Conservation (phyloP, 1,140 invertebrate species). For the Saccostrea cuccullata region DNA sequence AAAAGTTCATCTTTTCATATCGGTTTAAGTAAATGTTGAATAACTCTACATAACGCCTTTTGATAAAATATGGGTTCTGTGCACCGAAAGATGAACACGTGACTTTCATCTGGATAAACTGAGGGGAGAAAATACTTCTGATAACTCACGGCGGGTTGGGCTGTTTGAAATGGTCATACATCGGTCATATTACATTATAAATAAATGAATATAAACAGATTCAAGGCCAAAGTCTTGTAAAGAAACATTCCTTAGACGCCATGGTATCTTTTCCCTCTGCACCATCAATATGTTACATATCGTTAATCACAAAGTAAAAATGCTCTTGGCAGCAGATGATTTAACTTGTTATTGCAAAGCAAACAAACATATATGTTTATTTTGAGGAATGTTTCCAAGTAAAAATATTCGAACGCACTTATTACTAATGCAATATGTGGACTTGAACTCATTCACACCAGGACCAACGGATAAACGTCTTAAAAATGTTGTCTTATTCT, state of each 20-base stretch:
- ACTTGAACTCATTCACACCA: no score
- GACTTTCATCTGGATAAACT: slow-evolving; percentile 35
- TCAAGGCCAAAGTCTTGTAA: slow-evolving; percentile 3
- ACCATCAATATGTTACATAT: slow-evolving; percentile 4
- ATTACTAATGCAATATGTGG: not conserved
- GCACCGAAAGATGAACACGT: not conserved
- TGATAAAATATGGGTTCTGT: slow-evolving; percentile 30
- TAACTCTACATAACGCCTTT: slow-evolving; percentile 39
- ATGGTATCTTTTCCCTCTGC: not conserved
- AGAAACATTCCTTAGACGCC: slow-evolving; percentile 10
- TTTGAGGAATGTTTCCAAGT: slow-evolving; percentile 7
- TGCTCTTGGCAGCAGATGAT: slow-evolving; percentile 3
- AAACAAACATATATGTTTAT: slow-evolving; percentile 36
- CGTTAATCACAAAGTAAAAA: not conserved
- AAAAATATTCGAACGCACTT: slow-evolving; percentile 18
- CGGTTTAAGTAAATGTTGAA: slow-evolving; percentile 40
- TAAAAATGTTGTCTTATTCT: no score
- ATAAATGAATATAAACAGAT: slow-evolving; percentile 39
- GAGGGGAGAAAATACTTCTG: not conserved
- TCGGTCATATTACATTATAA: slow-evolving; percentile 44
- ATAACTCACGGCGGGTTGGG: not conserved
- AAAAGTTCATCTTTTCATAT: slow-evolving; percentile 44
- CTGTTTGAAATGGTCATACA: slow-evolving; percentile 25
- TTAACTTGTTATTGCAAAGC: slow-evolving; percentile 20
- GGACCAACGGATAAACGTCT: no score